Base-by-base conservation (phyloP, 2,797 vertebrate species). In the Enteromius paludinosus region DNA sequence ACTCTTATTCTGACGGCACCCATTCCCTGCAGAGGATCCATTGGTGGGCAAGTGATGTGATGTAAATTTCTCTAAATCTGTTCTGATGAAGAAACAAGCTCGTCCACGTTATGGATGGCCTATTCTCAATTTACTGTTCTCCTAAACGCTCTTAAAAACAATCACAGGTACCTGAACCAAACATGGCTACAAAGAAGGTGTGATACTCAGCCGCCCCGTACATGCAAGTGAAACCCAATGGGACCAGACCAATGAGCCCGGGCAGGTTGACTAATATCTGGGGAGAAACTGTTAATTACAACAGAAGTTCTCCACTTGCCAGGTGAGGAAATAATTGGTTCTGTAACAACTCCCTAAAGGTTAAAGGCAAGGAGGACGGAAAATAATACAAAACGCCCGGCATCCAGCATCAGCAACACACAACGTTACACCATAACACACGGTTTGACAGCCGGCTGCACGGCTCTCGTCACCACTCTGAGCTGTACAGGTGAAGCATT, bases 251-350 rank as follows among this genome's bases (percentile, higher is more conserved):
- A 66, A 82, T 85, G 80, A 79, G 85, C 54, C 87, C 5, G 56
- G 81, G 83, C 85, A 88, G 74, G 85, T 76, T 76, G 12, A 68
- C 30, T 52, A 85, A 85, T 79, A 81, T 68, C 85, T 80, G 41
- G 87, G 81, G 87, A 88, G 69, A n/a, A 43, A 20, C 68, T 84
- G 64, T 81, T 87, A 86, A 87, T 87, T 87, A 86, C 83, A 72
- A 47, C 77, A 61, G 25, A 78, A 79, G 66, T 35, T 52, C 84
- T 83, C 47, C 66, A 45, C 64, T 84, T 61, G 54, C 61, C 54
- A 75, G 80, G 56, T 83, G 81, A 84, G 35, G 72, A 87, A 66
- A 81, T 86, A 87, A 86, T 83, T 88, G 86, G 87, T 77, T 82
- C 70, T 65, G 25, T 71, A 78, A 75, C 69, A 25, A 78, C 74